Conservation (phyloP, 2,797 vertebrate genomes). For the Orientallactaga sibirica region DNA sequence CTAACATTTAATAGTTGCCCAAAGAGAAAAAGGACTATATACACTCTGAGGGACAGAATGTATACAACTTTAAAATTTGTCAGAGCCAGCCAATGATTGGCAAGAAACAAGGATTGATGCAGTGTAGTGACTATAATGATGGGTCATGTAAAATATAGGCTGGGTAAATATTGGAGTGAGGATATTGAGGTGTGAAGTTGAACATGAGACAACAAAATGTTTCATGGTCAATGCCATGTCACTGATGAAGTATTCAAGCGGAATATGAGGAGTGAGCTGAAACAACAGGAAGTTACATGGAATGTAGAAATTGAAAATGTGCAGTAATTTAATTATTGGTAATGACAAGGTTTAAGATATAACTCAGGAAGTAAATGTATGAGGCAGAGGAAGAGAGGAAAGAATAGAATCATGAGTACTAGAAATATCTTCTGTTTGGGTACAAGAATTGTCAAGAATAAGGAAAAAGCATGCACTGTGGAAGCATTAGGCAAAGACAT, state of each 20-base stretch:
- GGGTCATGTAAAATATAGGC: background rate
- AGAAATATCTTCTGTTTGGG: background rate
- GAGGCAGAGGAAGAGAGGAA: background rate
- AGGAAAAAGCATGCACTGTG: background rate
- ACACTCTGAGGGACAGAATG: background rate
- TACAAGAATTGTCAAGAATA: background rate
- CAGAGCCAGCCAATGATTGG: background rate
- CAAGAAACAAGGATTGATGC: background rate
- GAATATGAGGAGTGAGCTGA: background rate
- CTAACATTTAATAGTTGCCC: background rate
- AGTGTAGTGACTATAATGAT: background rate
- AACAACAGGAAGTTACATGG: background rate
- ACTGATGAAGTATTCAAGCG: background rate
- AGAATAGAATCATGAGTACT: background rate
- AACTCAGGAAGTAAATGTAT: background rate
- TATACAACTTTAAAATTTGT: background rate
- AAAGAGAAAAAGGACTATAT: background rate
- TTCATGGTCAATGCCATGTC: background rate
- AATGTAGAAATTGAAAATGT: conserved; percentile 31
- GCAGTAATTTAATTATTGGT: background rate
- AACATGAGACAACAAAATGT: background rate
- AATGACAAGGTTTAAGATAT: background rate
- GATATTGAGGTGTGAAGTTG: background rate
- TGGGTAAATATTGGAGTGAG: background rate
- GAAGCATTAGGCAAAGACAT: background rate